Evolutionary conservation across 1,140 invertebrate genomes (phyloP), one percentile per base, ranked within the genome.

Genomic region (Ectropis grisescens): DNA sequence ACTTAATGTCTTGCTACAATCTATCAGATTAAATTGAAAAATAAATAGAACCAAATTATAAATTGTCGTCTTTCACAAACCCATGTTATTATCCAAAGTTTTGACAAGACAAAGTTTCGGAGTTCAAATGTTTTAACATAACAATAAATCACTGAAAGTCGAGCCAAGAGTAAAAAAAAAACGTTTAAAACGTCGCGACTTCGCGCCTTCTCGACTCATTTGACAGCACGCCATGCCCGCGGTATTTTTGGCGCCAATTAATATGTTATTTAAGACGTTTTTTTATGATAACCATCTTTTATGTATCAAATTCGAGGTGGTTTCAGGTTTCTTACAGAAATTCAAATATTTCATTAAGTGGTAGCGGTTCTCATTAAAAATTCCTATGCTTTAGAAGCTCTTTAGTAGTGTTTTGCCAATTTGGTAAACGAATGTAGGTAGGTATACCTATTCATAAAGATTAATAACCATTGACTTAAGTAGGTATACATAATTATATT

Each of bases 231-330:
- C 11, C 13, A 14, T 13, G 28, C 15, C 4, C 23, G 22, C 4
- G 11, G 11, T 29, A 38, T 38, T 27, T 19, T 32, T 16, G 28
- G 28, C 28, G 28, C 28, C 28, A 29, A 29, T 29, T 29, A 29
- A 29, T 27, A 22, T 22, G 19, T 22, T 22, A 22, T 9, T 22
- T 9, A 5, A 22, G 19, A 22, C 9, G 19, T 22, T 5, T 13
- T 9, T 22, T 9, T 22, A 22, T 22, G 9, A 4, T 9, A 4
- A 22, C 4, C 4, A 5, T 5, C 19, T 22, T 22, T 22, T 22
- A 5, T 22, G n/a, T n/a, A n/a, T n/a, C n/a, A n/a, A n/a, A n/a
- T 22, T 22, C 19, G 19, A 9, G 19, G 19, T 22, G 19, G 9
- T 4, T 22, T 22, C 4, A 5, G 4, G 9, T 22, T 22, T 22